Conservation (phyloP, 1,140 invertebrate species). For the Drosophila nikananu region DNA sequence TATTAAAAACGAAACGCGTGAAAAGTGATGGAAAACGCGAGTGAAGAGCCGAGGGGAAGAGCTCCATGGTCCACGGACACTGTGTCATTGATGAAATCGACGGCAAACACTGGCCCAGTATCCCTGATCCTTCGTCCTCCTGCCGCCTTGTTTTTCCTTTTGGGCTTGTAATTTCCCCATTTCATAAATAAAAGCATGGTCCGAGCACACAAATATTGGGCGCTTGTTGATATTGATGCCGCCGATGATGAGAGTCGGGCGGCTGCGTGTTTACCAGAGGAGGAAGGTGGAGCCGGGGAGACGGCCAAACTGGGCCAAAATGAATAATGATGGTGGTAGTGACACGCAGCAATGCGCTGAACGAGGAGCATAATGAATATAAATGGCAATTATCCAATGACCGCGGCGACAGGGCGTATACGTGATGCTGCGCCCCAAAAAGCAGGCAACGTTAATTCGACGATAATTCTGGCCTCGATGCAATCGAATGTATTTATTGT, state of each 20-base stretch:
- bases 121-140: constrained; percentile 13
- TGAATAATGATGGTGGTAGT: constrained; percentile 77
- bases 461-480: background rate
- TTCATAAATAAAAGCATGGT: constrained; percentile 74
- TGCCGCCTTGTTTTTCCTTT: constrained; percentile 4
- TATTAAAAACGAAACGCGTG: constrained; percentile 71
- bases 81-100: constrained; percentile 68
- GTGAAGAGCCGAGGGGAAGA: constrained; percentile 15
- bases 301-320: constrained; percentile 41
- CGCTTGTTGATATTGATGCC: constrained; percentile 80
- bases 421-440: constrained; percentile 34
- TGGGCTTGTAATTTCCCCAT: constrained; percentile 76
- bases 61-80: constrained; percentile 34
- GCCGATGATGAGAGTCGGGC: constrained; percentile 24
- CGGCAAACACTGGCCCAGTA: constrained; percentile 57
- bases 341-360: constrained; percentile 62
- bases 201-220: constrained; percentile 72
- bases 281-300: background rate
- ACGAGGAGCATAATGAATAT: constrained; percentile 75
- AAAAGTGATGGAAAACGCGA: constrained; percentile 63
- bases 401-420: constrained; percentile 50
- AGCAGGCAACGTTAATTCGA: constrained; percentile 51
- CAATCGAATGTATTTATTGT: background rate
- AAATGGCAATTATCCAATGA: constrained; percentile 76
- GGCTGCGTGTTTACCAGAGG: background rate